Evolutionary conservation across 2,113 vertebrate genomes (phyloP).

Genomic region (Gasterosteus aculeatus): DNA sequence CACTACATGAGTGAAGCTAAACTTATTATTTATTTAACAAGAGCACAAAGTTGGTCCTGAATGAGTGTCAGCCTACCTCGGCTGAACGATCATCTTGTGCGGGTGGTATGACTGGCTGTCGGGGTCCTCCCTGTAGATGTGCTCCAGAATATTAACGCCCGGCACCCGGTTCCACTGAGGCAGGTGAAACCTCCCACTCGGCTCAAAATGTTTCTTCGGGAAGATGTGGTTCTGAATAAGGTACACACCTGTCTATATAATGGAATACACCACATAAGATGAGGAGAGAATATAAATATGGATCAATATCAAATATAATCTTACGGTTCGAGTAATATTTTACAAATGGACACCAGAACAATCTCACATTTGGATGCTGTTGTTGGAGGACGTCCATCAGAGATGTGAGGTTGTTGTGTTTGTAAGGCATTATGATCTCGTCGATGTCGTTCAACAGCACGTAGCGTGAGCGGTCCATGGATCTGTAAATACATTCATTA

Average conservation of each 20-base stretch:
- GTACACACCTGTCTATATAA: slow-evolving; percentile 57
- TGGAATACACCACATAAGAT: no score
- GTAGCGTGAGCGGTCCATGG: slow-evolving; percentile 75
- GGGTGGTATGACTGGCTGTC: slow-evolving; percentile 40
- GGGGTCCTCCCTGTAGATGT: slow-evolving; percentile 73
- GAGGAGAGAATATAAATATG: not conserved
- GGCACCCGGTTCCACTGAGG: slow-evolving; percentile 76
- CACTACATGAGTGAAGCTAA: no score
- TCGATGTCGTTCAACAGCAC: slow-evolving; percentile 82
- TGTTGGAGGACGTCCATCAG: slow-evolving; percentile 73
- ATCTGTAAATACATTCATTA: slow-evolving; percentile 80
- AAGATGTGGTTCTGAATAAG: slow-evolving; percentile 83
- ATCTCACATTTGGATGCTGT: slow-evolving; percentile 61
- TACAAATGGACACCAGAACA: not conserved
- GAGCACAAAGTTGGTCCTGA: not conserved
- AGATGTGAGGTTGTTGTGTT: slow-evolving; percentile 66
- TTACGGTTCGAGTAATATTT: no score
- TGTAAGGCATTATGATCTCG: slow-evolving; percentile 82
- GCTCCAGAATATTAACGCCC: slow-evolving; percentile 81
- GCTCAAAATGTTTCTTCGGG: slow-evolving; percentile 64
- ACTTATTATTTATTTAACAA: no score
- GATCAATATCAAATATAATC: not conserved
- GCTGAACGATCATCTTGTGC: slow-evolving; percentile 72
- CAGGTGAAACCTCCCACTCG: slow-evolving; percentile 58
- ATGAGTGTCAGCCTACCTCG: slow-evolving; percentile 8